Percentiles rank a stretch among this genome's conserved stretches.
Conservation (phyloP, 2,797 vertebrate genomes). For the Prunella strophiata region DNA sequence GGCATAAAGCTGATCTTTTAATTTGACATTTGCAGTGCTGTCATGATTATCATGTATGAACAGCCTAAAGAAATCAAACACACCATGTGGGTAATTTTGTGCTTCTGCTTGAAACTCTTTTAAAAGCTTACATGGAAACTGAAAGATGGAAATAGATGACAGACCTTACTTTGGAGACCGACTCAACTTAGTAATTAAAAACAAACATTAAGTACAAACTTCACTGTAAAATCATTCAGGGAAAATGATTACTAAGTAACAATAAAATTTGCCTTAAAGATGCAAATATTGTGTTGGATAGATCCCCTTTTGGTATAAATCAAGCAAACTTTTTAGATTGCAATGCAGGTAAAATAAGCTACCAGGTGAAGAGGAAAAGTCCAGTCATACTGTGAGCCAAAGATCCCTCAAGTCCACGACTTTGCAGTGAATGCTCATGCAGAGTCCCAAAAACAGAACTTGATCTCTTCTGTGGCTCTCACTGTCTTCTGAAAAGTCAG, state of each 20-base stretch:
- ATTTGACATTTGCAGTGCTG: neutral
- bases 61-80: neutral
- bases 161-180: neutral
- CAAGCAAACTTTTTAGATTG: neutral
- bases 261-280: neutral
- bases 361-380: neutral
- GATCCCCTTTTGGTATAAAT: neutral
- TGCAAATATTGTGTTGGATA: neutral
- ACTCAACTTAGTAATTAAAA: neutral
- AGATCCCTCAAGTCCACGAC: neutral
- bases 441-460: neutral
- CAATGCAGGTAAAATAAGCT: neutral
- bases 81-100: neutral
- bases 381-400: neutral
- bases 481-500: neutral
- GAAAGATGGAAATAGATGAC: neutral
- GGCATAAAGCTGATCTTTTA: neutral
- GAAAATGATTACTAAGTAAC: neutral
- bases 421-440: neutral
- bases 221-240: neutral
- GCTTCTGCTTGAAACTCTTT: neutral
- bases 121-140: neutral
- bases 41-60: neutral
- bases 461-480: neutral
- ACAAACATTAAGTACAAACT: neutral